These are phyloP conservation scores for Venturia canescens DNA, from an alignment of 1,140 invertebrate genomes.

Conservation along the genomic window DNA sequence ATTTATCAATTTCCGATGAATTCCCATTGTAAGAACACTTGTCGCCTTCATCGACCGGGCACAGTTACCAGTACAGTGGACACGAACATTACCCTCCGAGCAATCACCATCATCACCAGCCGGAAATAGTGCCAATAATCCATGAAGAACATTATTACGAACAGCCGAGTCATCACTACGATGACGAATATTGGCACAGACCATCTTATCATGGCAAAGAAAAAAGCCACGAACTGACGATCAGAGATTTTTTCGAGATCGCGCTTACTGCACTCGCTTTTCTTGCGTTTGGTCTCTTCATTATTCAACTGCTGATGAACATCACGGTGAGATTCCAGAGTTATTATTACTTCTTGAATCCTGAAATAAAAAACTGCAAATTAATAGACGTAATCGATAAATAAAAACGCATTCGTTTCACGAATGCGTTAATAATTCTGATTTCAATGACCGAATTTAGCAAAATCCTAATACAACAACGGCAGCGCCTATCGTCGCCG, in stretches of 20 bases:
- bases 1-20: neutral
- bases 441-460: no score
- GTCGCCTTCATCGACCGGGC: conserved; percentile 63
- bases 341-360: neutral
- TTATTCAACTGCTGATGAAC: conserved; percentile 84
- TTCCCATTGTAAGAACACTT: conserved; percentile 60
- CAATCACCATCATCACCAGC: conserved; percentile 58
- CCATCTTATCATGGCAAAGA: conserved; percentile 71
- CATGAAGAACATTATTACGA: conserved; percentile 72
- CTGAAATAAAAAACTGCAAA: neutral
- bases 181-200: conserved; percentile 61
- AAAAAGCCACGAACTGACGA: conserved; percentile 75
- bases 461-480: conserved; percentile 53
- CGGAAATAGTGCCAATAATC: conserved; percentile 61
- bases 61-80: conserved; percentile 61
- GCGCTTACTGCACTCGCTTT: conserved; percentile 87
- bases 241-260: conserved; percentile 86
- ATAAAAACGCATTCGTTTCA: no score
- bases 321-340: conserved; percentile 61
- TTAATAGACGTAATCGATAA: neutral
- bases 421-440: no score
- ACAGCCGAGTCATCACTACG: conserved; percentile 62
- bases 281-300: conserved; percentile 87
- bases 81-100: conserved; percentile 53
- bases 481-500: conserved; percentile 49